Conservation (phyloP, 2,888 invertebrate species). For the Metalampra italica region DNA sequence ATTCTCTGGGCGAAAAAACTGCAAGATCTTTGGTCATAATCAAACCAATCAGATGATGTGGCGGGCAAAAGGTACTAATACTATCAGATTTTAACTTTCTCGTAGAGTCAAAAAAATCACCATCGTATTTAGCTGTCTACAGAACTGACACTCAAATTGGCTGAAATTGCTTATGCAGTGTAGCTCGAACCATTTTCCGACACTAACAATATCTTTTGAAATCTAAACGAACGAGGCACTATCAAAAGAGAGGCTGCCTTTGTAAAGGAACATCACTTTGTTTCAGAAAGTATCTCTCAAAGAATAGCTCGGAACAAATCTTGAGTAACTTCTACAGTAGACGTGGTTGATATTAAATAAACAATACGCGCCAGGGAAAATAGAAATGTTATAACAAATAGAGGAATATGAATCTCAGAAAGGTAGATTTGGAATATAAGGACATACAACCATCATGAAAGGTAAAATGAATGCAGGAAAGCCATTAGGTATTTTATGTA, state of each 20-base stretch:
- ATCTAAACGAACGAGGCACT: constrained; percentile 37
- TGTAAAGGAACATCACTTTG: constrained; percentile 42
- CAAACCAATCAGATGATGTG: too few species aligned
- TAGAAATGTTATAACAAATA: too few species aligned
- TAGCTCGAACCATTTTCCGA: neutral
- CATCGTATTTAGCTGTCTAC: neutral
- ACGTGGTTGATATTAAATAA: neutral
- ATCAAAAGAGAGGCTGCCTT: constrained; percentile 25
- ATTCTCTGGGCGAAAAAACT: too few species aligned
- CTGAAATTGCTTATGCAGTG: neutral
- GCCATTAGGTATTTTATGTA: too few species aligned
- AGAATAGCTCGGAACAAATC: constrained; percentile 13
- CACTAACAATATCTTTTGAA: constrained; percentile 30
- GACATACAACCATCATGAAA: too few species aligned
- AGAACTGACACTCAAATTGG: neutral
- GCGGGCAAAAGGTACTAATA: too few species aligned
- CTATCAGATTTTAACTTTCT: too few species aligned
- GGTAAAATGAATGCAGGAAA: too few species aligned
- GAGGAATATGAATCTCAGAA: too few species aligned
- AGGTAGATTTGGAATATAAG: too few species aligned
- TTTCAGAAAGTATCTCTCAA: constrained; percentile 34
- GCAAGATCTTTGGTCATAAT: too few species aligned
- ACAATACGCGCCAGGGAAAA: neutral
- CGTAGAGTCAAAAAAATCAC: too few species aligned
- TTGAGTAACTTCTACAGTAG: constrained; percentile 3